Evolutionary conservation across 2,888 invertebrate genomes (phyloP).

Genomic region (Acleris holmiana): DNA sequence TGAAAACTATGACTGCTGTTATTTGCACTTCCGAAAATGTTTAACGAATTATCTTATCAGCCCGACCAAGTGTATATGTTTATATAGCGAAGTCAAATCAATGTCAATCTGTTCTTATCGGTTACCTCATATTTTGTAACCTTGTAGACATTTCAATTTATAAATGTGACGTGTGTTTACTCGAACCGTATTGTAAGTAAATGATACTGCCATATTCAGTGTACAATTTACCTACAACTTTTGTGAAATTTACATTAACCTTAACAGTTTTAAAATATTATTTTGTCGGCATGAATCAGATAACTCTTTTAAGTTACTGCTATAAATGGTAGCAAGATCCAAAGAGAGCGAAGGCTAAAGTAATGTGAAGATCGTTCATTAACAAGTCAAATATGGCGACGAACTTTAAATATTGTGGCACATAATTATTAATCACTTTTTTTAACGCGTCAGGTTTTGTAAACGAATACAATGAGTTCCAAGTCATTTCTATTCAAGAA

Average conservation of each 20-base stretch:
- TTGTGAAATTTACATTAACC: slow-evolving; percentile 21
- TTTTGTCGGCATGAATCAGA: slow-evolving; percentile 26
- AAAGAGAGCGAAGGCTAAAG: slow-evolving; percentile 24
- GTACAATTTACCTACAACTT: slow-evolving; percentile 13
- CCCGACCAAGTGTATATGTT: slow-evolving; percentile 37
- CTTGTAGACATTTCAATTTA: slow-evolving; percentile 27
- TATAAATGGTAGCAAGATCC: slow-evolving; percentile 31
- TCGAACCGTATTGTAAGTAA: slow-evolving; percentile 18
- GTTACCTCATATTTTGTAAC: slow-evolving; percentile 38
- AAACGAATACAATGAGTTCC: not conserved
- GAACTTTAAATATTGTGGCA: not conserved
- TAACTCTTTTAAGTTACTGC: slow-evolving; percentile 15
- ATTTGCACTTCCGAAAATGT: slow-evolving; percentile 14
- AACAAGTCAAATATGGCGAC: slow-evolving; percentile 13
- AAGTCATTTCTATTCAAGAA: not conserved
- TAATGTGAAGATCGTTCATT: slow-evolving; percentile 17
- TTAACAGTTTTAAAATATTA: slow-evolving; percentile 30
- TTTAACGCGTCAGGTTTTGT: not conserved
- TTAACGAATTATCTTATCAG: slow-evolving; percentile 26
- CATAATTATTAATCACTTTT: slow-evolving; percentile 8
- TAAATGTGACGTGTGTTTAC: slow-evolving; percentile 29
- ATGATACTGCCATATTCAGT: slow-evolving; percentile 17
- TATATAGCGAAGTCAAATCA: slow-evolving; percentile 55
- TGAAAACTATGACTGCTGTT: not conserved
- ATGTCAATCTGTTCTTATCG: slow-evolving; percentile 56